These are phyloP conservation scores for Typhlichthys eigenmanni DNA, from an alignment of 2,797 vertebrate genomes.

Conservation along the genomic window DNA sequence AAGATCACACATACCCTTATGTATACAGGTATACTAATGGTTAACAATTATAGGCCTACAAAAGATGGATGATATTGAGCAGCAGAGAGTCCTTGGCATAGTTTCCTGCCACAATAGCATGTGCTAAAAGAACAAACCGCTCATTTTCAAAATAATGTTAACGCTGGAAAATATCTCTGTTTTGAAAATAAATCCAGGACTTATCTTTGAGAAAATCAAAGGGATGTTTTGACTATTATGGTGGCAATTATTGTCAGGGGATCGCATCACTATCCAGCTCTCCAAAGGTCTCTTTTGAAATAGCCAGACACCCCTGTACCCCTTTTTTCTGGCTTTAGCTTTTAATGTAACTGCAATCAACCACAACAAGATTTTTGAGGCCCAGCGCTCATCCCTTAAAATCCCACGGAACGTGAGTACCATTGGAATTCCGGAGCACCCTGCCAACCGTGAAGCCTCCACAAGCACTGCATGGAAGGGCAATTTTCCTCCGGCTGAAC, in stretches of 20 bases:
- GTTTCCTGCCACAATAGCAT: conserved; percentile 59
- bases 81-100: conserved; percentile 63
- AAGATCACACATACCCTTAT: conserved; percentile 17
- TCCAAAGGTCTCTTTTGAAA: conserved; percentile 48
- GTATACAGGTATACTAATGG: conserved; percentile 31
- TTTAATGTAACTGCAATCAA: conserved; percentile 82
- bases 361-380: conserved; percentile 82
- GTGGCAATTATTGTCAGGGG: conserved; percentile 63
- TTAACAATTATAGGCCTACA: conserved; percentile 16
- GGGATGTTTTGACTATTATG: conserved; percentile 68
- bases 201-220: conserved; percentile 72
- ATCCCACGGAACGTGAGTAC: conserved; percentile 81
- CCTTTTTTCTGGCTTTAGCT: conserved; percentile 63
- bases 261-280: conserved; percentile 59
- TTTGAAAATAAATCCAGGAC: conserved; percentile 64
- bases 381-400: conserved; percentile 78
- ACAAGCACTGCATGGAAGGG: conserved; percentile 72
- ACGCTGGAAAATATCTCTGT: conserved; percentile 69
- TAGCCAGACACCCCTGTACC: conserved; percentile 58
- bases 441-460: conserved; percentile 82
- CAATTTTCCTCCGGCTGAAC: conserved; percentile 83
- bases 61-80: conserved; percentile 26
- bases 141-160: conserved; percentile 64
- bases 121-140: conserved; percentile 63
- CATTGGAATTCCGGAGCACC: conserved; percentile 82